These are phyloP conservation scores for Elephantulus edwardii DNA, from an alignment of 2,113 vertebrate species.

Conservation along the genomic window DNA sequence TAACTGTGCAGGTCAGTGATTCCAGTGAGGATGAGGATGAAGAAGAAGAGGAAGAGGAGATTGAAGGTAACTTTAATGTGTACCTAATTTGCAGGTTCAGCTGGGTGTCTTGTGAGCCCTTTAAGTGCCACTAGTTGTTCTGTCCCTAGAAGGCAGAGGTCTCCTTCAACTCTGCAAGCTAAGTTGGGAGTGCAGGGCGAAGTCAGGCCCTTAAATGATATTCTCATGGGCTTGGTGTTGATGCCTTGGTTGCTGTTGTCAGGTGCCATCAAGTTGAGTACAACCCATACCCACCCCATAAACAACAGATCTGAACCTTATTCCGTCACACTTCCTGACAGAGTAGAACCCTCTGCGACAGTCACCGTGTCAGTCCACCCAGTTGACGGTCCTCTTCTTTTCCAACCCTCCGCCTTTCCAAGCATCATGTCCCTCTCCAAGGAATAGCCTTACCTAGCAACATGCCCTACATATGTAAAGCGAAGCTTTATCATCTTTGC, in stretches of 20 bases:
- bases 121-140: not conserved
- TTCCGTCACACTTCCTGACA: no score
- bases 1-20: conserved; percentile 98
- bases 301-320: no score
- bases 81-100: not conserved
- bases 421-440: no score
- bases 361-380: no score
- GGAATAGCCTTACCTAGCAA: no score
- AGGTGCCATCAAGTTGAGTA: no score
- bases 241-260: not conserved
- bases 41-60: conserved; percentile 90
- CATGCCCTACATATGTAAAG: no score
- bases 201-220: not conserved
- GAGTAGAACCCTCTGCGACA: no score
- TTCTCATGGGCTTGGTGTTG: not conserved
- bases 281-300: no score
- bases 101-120: not conserved
- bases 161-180: not conserved
- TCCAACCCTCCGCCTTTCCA: no score
- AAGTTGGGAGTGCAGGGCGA: not conserved
- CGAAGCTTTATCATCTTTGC: no score
- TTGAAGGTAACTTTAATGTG: conserved; percentile 87
- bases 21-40: conserved; percentile 99
- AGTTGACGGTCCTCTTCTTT: no score
- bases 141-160: not conserved